Evolutionary conservation across 2,888 invertebrate genomes (phyloP).

Genomic region (Priocnemis perturbator): DNA sequence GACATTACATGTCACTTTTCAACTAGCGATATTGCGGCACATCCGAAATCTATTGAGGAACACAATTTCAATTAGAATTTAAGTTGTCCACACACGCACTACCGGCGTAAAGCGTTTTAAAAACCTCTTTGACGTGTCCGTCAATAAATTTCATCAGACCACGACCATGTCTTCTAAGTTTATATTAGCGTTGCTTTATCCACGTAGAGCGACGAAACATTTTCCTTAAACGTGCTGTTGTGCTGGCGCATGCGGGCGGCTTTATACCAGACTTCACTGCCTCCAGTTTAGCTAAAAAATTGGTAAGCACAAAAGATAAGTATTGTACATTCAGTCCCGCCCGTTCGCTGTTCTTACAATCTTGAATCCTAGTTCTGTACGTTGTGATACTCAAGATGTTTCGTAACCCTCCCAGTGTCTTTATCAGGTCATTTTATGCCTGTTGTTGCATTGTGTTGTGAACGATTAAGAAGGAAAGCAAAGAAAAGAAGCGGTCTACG

Average conservation of each 20-base stretch:
- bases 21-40: slow-evolving; percentile 65
- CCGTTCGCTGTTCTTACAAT: slow-evolving; percentile 8
- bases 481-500: too few relatives aligned
- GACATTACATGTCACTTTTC: slow-evolving; percentile 63
- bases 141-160: slow-evolving; percentile 56
- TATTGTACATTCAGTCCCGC: slow-evolving; percentile 8
- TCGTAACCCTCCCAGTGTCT: too few relatives aligned
- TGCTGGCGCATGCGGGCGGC: slow-evolving; percentile 59
- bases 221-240: slow-evolving; percentile 57
- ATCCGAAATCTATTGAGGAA: slow-evolving; percentile 63
- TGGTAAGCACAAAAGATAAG: slow-evolving; percentile 28
- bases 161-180: slow-evolving; percentile 60
- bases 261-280: slow-evolving; percentile 64
- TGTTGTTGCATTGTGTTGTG: too few relatives aligned
- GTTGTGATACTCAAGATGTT: too few relatives aligned
- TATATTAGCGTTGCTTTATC: slow-evolving; percentile 71
- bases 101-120: slow-evolving; percentile 54
- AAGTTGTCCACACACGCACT: slow-evolving; percentile 50
- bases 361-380: slow-evolving; percentile 5
- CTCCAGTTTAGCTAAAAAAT: slow-evolving; percentile 73
- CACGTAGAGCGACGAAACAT: slow-evolving; percentile 73
- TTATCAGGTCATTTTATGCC: too few relatives aligned
- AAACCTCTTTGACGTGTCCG: slow-evolving; percentile 50
- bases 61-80: slow-evolving; percentile 46
- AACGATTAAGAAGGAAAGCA: too few relatives aligned